Conservation (phyloP, 2,113 vertebrate genomes). For the Entosphenus tridentatus region DNA sequence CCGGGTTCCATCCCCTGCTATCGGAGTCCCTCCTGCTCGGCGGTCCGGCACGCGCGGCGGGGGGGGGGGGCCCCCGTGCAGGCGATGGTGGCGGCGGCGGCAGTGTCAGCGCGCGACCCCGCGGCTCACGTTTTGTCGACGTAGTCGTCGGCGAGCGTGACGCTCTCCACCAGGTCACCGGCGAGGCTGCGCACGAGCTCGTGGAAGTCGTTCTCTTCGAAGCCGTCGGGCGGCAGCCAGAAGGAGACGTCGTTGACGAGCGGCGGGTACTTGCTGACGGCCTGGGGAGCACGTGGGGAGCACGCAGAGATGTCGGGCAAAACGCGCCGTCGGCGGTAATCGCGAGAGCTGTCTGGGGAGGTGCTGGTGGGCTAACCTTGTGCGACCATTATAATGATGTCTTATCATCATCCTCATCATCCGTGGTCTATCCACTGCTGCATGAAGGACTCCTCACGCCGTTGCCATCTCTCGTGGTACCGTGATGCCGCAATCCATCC, state of each 20-base stretch:
- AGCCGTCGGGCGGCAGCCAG: conserved; percentile 51
- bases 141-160: conserved; percentile 48
- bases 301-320: background rate
- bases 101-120: too few relatives aligned
- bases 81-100: background rate
- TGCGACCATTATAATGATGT: background rate
- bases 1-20: too few relatives aligned
- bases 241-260: conserved; percentile 80
- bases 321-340: background rate
- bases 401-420: background rate
- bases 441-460: background rate
- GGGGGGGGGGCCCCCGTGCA: background rate
- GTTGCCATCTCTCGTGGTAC: background rate
- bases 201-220: conserved; percentile 60
- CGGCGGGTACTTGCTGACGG: conserved; percentile 59
- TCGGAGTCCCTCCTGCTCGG: too few relatives aligned
- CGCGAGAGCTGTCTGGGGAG: background rate
- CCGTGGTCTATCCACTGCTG: background rate
- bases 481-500: too few relatives aligned
- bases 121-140: too few relatives aligned
- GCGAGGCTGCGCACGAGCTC: conserved; percentile 58
- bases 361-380: background rate
- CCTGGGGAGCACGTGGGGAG: conserved; percentile 19
- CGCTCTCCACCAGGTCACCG: conserved; percentile 70
- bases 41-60: background rate